Evolutionary conservation across 53 echinoderm and acorn worm genomes (phyloP).

Genomic region (Henricia sp.): DNA sequence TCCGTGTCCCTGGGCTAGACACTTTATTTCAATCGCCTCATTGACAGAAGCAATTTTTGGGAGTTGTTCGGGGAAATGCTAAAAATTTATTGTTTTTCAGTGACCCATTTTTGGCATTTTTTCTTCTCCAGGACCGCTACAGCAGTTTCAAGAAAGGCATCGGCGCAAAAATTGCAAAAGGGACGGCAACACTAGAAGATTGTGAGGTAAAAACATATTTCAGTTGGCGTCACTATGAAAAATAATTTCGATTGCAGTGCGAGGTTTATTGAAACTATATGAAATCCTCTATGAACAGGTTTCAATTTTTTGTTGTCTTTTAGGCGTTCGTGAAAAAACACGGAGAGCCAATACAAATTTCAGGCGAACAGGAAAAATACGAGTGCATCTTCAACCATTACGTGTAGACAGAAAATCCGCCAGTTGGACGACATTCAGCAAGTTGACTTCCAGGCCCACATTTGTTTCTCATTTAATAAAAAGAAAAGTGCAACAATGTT

Average conservation of each 20-base stretch:
- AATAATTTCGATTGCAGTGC: no score
- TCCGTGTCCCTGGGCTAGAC: background rate
- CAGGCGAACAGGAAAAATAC: constrained; percentile 94
- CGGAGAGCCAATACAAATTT: constrained; percentile 82
- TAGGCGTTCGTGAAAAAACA: constrained; percentile 81
- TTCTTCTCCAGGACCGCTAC: constrained; percentile 80
- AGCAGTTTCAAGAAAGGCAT: constrained; percentile 78
- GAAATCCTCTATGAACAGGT: background rate
- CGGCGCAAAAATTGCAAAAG: constrained; percentile 86
- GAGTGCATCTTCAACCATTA: constrained; percentile 91
- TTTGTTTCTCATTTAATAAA: no score
- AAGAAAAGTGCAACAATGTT: no score
- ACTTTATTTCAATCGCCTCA: background rate
- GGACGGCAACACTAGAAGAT: constrained; percentile 85
- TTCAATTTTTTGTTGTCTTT: constrained; percentile 38
- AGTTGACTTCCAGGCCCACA: no score
- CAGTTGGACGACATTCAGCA: no score
- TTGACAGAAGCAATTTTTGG: background rate
- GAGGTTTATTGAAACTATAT: background rate
- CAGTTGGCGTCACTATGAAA: background rate
- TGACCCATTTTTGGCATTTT: no score
- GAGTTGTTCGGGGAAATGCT: background rate
- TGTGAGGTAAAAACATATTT: constrained; percentile 71
- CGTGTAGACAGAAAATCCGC: constrained; percentile 70
- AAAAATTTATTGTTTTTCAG: background rate